Base-by-base conservation (phyloP, 2,888 invertebrate genomes). In the Omphaloscelis lunosa region DNA sequence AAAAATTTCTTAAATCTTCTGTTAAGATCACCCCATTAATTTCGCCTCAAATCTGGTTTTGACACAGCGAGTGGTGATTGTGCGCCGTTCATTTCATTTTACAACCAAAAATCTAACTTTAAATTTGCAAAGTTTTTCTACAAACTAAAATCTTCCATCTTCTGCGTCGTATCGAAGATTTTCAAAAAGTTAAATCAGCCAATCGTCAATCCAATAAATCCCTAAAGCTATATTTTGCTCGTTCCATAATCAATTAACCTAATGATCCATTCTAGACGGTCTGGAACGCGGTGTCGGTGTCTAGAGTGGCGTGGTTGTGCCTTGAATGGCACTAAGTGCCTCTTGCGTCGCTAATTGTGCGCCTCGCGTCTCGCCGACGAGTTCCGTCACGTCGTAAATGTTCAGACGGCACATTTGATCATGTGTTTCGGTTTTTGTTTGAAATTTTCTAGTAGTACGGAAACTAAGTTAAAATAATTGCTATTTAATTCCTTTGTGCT, bases 311-410 rank as follows among this genome's bases (percentile, higher is more conserved):
- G 86, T 86, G 88, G 88, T 87, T 80, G 87, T 89, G 89, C 88
- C 89, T 85, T 87, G 90, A 93, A 91, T 85, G 86, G 89, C 89
- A 75, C 90, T 93, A 93, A 95, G 94, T 92, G 93, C 90, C 93
- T 90, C 94, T 95, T 90, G 92, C 84, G 87, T 80, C 90, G 87
- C 88, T 95, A 95, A 95, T 95, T 95, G 91, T 91, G 77, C 85
- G 79, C 83, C 85, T 86, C 84, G 80, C 77, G 79, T 70, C 85
- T 83, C 79, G 71, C 63, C 80, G 80, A 70, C 82, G 72, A 77
- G 84, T 85, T 80, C 83, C 82, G 80, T 73, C 79, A 73, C 72
- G 68, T 72, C 75, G 61, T 84, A 83, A 75, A 82, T 78, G 72
- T 63, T 77, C 58, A 72, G 72, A 87, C 77, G 39, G 58, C 65